These are phyloP conservation scores for Arrhopalites spinosus DNA, from an alignment of 2,888 invertebrate genomes.

Conservation along the genomic window DNA sequence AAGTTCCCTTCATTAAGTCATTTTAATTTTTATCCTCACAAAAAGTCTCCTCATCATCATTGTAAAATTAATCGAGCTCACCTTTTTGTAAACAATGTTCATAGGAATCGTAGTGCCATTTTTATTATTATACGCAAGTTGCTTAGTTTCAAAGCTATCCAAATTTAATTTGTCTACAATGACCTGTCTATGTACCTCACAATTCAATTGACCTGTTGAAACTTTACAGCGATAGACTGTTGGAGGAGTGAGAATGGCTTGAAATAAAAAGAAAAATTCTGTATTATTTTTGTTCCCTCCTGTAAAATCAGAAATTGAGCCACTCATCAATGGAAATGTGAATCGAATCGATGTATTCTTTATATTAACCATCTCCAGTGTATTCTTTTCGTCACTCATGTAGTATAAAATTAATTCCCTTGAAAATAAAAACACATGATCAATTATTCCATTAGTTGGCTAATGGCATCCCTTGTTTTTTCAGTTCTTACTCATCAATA, in stretches of 20 bases:
- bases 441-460: no score
- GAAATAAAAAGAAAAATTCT: constrained; percentile 33
- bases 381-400: constrained; percentile 75
- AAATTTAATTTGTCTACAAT: constrained; percentile 15
- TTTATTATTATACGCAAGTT: constrained; percentile 89
- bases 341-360: background rate
- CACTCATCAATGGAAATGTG: constrained; percentile 1
- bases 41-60: background rate
- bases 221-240: constrained; percentile 15
- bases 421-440: constrained; percentile 16
- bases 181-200: constrained; percentile 57
- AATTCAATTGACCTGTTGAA: background rate
- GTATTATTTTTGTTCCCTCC: constrained; percentile 14
- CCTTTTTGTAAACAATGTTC: constrained; percentile 84
- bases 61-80: background rate
- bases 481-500: no score
- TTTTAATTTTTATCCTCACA: no score
- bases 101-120: constrained; percentile 94
- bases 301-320: constrained; percentile 12
- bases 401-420: constrained; percentile 84
- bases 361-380: constrained; percentile 8
- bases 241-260: constrained; percentile 19
- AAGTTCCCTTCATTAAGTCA: no score
- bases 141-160: constrained; percentile 75
- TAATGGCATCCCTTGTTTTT: no score